Base-by-base conservation (phyloP, 2,797 vertebrate species). In the Urophycis tenuis region DNA sequence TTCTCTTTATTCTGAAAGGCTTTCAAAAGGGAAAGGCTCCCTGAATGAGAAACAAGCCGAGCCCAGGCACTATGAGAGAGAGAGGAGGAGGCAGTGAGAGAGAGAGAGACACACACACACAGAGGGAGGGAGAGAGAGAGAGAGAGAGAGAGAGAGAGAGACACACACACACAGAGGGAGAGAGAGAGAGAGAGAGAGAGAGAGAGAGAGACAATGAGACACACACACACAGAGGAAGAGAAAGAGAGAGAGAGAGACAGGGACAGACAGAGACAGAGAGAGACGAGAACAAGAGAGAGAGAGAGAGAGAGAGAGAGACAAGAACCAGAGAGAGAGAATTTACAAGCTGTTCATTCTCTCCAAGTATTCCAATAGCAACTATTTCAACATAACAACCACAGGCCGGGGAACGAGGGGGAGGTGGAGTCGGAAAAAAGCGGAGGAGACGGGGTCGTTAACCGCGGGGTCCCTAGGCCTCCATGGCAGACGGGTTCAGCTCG, bases 401-500 rank as follows among this genome's bases (percentile, higher is more conserved):
- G 53, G 29, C 41, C 8, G 7, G 49, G 22, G 49, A 53, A 5
- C 19, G 22, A 6, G 49, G 49, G 49, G 15, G 39, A 11, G 39
- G 39, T 2, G 4, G 41, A 45, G 41, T 19, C 0, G 14, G 41
- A 5, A 45, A 17, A 5, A 19, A 17, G 41, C 41, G 17, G 14
- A 45, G 41, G 41, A 45, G 41, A 45, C 5, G 41, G 17, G 36
- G 36, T 8, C 3, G 36, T 8, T 14, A 17, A 17, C n/a, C 49
- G 19, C 49, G 49, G 53, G 49, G n/a, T 29, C n/a, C 39, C 78
- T 14, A 30, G 53, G 33, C 49, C 12, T 7, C 77, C 29, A 89
- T 73, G 8, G 9, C 76, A 0, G 32, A 72, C 0, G 81, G 11
- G 0, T 71, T 75, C 22, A 81, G 84, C 53, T 85, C 85, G 15